These are phyloP conservation scores for Amia ocellicauda DNA, from an alignment of 2,113 vertebrate genomes.

Conservation along the genomic window DNA sequence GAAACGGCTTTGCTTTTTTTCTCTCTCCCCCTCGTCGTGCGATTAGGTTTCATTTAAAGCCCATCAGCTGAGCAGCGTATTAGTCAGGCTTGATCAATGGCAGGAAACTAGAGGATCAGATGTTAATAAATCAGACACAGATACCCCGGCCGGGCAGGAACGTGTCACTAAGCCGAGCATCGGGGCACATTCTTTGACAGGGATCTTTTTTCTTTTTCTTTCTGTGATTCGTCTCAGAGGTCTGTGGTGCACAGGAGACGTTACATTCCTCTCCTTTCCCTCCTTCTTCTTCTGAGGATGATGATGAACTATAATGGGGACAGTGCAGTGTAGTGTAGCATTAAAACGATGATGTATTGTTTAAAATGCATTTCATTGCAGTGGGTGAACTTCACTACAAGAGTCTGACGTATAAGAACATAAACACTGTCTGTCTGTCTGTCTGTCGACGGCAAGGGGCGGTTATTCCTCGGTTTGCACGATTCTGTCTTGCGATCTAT, in stretches of 20 bases:
- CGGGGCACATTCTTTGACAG: constrained; percentile 65
- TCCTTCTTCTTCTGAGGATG: not conserved
- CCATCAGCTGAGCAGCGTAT: constrained; percentile 83
- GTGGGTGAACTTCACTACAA: no score
- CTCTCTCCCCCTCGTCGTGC: constrained; percentile 53
- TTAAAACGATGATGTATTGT: no score
- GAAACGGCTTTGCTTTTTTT: constrained; percentile 57
- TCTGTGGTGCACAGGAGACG: no score
- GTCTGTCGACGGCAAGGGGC: no score
- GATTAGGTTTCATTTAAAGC: constrained; percentile 88
- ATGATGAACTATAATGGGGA: no score
- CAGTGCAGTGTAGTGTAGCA: no score
- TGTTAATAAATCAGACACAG: constrained; percentile 94
- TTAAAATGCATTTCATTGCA: no score
- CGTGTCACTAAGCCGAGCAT: constrained; percentile 68
- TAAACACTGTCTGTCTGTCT: no score
- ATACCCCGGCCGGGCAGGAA: constrained; percentile 67
- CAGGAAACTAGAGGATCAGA: constrained; percentile 93
- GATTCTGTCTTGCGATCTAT: no score
- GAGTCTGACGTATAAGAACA: no score
- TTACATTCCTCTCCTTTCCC: not conserved
- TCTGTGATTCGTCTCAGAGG: no score
- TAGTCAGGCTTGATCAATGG: constrained; percentile 90
- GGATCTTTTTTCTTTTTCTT: constrained; percentile 31
- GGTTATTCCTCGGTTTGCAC: no score